Conservation (phyloP, 2,797 vertebrate genomes). For the Psittacula echo region DNA sequence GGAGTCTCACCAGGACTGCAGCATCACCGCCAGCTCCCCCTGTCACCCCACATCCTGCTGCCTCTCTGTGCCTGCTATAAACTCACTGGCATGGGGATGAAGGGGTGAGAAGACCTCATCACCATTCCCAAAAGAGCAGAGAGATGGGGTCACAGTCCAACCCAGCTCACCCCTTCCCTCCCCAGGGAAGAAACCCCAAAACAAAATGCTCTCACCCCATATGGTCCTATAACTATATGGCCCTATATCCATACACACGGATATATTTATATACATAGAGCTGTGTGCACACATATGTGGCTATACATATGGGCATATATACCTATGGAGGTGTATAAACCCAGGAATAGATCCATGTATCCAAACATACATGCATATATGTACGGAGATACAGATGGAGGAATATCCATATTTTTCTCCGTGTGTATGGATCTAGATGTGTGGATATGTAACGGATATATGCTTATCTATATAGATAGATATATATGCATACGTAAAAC, state of each 20-base stretch:
- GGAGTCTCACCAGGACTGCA: not conserved
- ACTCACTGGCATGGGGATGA: not conserved
- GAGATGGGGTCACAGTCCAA: not conserved
- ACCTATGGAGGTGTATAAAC: not conserved
- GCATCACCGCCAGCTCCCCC: not conserved
- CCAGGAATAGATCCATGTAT: not conserved
- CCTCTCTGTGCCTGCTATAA: not conserved
- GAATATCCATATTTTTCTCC: fast-evolving
- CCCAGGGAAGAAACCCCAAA: not conserved
- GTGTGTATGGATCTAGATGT: not conserved
- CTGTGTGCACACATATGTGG: too few species aligned
- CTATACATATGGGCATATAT: not conserved
- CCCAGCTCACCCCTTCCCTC: not conserved
- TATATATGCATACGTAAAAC: not conserved
- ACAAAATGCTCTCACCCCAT: not conserved
- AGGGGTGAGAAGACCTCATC: not conserved
- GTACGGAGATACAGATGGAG: fast-evolving
- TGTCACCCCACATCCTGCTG: not conserved
- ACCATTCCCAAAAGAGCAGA: not conserved
- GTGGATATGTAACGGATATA: fast-evolving
- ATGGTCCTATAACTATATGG: not conserved
- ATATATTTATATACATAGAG: not conserved
- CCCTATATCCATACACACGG: not conserved
- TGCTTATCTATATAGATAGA: fast-evolving
- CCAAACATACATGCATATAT: not conserved